These are phyloP conservation scores for Pharmacophagus antenor DNA, from an alignment of 2,888 invertebrate species.

Conservation along the genomic window DNA sequence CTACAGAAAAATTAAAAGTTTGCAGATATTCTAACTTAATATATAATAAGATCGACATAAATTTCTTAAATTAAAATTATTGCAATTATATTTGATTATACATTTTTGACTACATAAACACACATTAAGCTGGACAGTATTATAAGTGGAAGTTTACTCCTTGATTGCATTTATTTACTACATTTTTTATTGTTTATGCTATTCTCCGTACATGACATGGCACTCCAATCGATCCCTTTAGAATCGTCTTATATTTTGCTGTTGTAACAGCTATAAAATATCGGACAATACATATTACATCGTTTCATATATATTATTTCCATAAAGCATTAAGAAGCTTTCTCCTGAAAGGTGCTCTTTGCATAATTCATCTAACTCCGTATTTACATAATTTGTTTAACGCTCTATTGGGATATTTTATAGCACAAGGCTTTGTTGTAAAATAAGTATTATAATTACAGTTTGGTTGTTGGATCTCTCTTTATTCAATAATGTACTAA, in stretches of 20 bases:
- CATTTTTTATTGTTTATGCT: too few species aligned
- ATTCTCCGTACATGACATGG: too few species aligned
- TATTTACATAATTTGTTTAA: slow-evolving; percentile 20
- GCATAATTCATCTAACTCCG: slow-evolving; percentile 9
- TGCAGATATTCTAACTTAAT: not conserved
- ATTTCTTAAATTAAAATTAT: too few species aligned
- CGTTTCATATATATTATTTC: slow-evolving; percentile 1
- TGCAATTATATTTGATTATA: too few species aligned
- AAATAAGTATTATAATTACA: slow-evolving; percentile 4
- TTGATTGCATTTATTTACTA: too few species aligned
- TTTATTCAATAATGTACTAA: not conserved
- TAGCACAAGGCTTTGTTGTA: not conserved
- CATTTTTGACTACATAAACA: too few species aligned
- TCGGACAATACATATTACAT: too few species aligned
- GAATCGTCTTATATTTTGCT: not conserved
- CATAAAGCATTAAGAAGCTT: slow-evolving; percentile 5
- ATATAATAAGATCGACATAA: too few species aligned
- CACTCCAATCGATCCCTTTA: not conserved
- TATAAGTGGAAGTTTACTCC: too few species aligned
- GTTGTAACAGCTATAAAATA: not conserved
- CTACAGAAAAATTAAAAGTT: not conserved
- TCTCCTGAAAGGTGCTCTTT: slow-evolving; percentile 10
- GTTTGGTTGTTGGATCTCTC: slow-evolving; percentile 5
- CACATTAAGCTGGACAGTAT: too few species aligned
- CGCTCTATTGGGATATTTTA: slow-evolving; percentile 3